These are phyloP conservation scores for Sternarchorhynchus goeldii DNA, from an alignment of 2,797 vertebrate genomes.

Conservation along the genomic window DNA sequence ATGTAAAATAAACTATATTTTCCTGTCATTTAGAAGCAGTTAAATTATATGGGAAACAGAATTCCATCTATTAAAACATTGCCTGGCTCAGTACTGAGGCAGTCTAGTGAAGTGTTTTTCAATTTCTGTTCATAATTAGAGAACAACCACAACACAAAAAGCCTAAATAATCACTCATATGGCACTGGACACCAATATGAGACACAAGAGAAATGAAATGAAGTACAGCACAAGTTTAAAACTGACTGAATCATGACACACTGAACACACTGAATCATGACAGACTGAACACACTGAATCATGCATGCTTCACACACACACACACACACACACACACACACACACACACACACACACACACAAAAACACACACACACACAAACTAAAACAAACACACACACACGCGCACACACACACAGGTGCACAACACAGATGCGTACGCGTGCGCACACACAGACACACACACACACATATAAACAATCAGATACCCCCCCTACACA, in stretches of 20 bases:
- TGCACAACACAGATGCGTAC: neutral
- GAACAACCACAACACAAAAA: too few species aligned
- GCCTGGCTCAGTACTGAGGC: too few species aligned
- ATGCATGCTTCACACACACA: constrained; percentile 54
- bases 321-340: constrained; percentile 24
- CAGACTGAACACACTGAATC: constrained; percentile 58
- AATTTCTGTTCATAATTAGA: neutral
- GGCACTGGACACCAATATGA: neutral
- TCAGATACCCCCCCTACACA: neutral
- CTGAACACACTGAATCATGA: constrained; percentile 60
- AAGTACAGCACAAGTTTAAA: neutral
- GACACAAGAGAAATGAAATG: constrained; percentile 31
- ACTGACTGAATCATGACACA: constrained; percentile 5
- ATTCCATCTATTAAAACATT: too few species aligned
- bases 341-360: constrained; percentile 16
- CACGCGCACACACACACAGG: constrained; percentile 18
- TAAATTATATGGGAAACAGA: too few species aligned
- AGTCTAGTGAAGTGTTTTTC: too few species aligned
- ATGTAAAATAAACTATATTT: neutral
- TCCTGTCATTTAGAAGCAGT: neutral
- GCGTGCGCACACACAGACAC: constrained; percentile 11
- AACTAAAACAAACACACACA: constrained; percentile 21
- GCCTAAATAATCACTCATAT: constrained; percentile 18
- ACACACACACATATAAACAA: neutral
- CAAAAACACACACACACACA: constrained; percentile 5